Conservation (phyloP, 2,888 invertebrate species). For the Dicyrtomina minuta region DNA sequence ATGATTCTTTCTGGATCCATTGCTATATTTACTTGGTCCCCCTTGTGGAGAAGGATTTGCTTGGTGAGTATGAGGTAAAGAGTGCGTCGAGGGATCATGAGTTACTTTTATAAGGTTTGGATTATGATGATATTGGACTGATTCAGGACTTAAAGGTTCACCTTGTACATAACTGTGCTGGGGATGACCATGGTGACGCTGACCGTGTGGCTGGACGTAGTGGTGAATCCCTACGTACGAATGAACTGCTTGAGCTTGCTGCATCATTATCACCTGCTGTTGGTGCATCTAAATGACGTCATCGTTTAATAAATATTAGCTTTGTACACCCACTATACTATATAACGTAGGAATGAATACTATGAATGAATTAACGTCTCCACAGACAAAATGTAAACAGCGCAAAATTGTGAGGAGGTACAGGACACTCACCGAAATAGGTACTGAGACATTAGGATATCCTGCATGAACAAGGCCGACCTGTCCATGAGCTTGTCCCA, state of each 20-base stretch:
- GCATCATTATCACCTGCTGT: constrained; percentile 33
- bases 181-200: constrained; percentile 26
- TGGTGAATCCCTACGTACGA: constrained; percentile 14
- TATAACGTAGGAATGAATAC: too few relatives aligned
- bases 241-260: constrained; percentile 28
- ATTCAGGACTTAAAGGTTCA: constrained; percentile 33
- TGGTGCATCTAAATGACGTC: constrained; percentile 8
- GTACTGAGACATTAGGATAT: constrained; percentile 40
- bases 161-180: constrained; percentile 28
- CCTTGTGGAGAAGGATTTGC: constrained; percentile 29
- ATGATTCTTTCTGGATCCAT: constrained; percentile 31
- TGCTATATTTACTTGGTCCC: constrained; percentile 33
- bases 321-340: too few relatives aligned
- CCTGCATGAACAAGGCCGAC: constrained; percentile 30
- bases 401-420: too few relatives aligned
- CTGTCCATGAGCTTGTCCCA: constrained; percentile 30
- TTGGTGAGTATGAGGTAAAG: constrained; percentile 25
- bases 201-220: constrained; percentile 24
- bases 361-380: too few relatives aligned
- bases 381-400: too few relatives aligned
- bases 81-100: constrained; percentile 23
- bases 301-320: too few relatives aligned
- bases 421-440: constrained; percentile 40
- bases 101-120: constrained; percentile 22
- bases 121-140: constrained; percentile 31